Base-by-base conservation (phyloP, 2,113 vertebrate species). In the Sarotherodon lohbergeri region DNA sequence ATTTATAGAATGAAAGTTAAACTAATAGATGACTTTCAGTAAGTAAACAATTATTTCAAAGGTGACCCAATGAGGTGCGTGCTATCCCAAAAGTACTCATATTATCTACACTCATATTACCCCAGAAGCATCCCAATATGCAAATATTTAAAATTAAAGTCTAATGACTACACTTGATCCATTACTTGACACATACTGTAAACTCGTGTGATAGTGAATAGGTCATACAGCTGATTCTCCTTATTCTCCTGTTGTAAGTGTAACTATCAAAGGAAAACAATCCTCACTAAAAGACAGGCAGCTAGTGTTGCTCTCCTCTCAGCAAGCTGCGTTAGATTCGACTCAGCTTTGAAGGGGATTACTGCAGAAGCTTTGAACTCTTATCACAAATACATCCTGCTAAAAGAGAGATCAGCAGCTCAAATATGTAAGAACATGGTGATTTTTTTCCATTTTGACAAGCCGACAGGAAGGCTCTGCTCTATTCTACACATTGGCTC, bases 301-400 rank as follows among this genome's bases (percentile, higher is more conserved):
- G 71, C 6, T 76, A 19, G 9, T 76, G 16, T 76, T 32, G 43
- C 16, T 76, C 41, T 48, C 4, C 14, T 48, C 43, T 50, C 43
- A 76, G 43, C 8, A 50, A 48, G 71, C 71, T 76, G 14, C 2
- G 3, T 29, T 76, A 50, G 24, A 48, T 76, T 88, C 19, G 82
- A 55, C 61, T 46, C 39, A 7, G 56, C 82, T 88, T 81, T 85
- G 16, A 84, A 63, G 71, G 56, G 43, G 73, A 83, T 84, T 61
- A 55, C 57, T 56, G 81, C 19, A 46, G 85, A 88, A 93, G 84
- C 90, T 85, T 91, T 91, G 87, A 93, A 91, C 90, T 89, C 88
- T 87, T 86, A 82, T 89, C 88, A 92, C 66, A 29, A 80, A 83
- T 9, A 83, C 48, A 43, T 87, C 43, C 82, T 87, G 82, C 80